Evolutionary conservation across 2,797 vertebrate species (phyloP), one percentile per base, ranked within the genome.

Genomic region (Phataginus tricuspis): DNA sequence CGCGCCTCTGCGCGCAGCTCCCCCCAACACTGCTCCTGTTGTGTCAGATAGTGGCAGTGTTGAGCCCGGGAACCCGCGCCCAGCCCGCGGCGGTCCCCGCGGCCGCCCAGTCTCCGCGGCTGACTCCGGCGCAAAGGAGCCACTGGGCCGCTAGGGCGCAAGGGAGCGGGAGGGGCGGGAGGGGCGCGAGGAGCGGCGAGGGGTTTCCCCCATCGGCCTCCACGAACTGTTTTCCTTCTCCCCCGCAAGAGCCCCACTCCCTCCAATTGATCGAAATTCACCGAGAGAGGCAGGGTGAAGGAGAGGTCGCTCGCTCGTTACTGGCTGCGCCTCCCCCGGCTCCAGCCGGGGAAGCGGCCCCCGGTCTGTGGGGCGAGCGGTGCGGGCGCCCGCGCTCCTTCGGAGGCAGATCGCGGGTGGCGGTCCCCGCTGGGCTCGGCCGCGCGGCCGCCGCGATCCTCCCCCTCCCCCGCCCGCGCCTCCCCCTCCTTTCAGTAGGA

Each of bases 21-120:
- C 96, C 94, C 94, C 96, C 97, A 96, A 98, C 98, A 98, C 94
- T 98, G 98, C 98, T 94, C 98, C 97, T 42, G 98, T 98, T 98
- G 98, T 98, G 98, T 98, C 98, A 98, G 98, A 98, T 93, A 98
- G 98, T 97, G 98, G 98, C 98, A 98, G 98, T 98, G 98, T 98
- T 98, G 98, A 98, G 98, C 98, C 97, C 98, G 97, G 96, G 97
- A 98, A 98, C 93, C 95, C 71, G 94, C 82, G 82, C 97, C 82
- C 94, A 98, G 97, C 97, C 96, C 96, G 83, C 5, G 96, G 97
- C 96, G 57, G 95, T 97, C 98, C 96, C 97, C 94, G 95, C 93
- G 97, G 92, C 96, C 86, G 82, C 97, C 96, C 97, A 72, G 96
- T 97, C 97, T 93, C 91, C 82, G 95, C 69, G 72, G 86, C 77